phyloP scores from a whole-genome alignment of 1,140 invertebrate species.

The Calliopsis andreniformis region DNA sequence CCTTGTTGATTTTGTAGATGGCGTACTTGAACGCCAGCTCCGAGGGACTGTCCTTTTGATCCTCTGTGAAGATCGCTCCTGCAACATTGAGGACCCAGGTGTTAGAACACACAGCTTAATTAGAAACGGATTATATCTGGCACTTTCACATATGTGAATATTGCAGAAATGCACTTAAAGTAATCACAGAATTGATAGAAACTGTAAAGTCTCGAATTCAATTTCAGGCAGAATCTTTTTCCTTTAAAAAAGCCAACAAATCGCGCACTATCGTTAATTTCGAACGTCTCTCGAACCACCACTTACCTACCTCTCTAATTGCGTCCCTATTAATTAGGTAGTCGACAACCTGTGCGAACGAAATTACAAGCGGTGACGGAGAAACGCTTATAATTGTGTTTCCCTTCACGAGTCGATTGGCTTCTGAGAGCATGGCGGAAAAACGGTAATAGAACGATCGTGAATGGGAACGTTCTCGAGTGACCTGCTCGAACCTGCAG shows the following conservation, averaged over 20 bases:
- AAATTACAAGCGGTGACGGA: neutral
- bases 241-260: too few relatives aligned
- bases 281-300: conserved; percentile 44
- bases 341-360: neutral
- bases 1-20: conserved; percentile 95
- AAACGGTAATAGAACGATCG: neutral
- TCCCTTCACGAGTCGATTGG: neutral
- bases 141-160: too few relatives aligned
- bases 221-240: too few relatives aligned
- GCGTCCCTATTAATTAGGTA: conserved; percentile 35
- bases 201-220: too few relatives aligned
- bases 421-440: neutral
- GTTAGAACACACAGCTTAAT: too few relatives aligned
- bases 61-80: conserved; percentile 96
- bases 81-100: too few relatives aligned
- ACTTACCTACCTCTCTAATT: conserved; percentile 41
- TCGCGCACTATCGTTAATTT: neutral
- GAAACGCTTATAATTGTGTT: conserved; percentile 21
- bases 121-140: too few relatives aligned
- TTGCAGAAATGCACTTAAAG: too few relatives aligned
- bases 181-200: too few relatives aligned
- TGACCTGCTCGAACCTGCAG: neutral
- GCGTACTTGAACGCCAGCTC: conserved; percentile 96
- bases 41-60: conserved; percentile 90
- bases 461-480: neutral